Evolutionary conservation across 2,113 vertebrate species (phyloP), one percentile per base, ranked within the genome.

Genomic region (Orthonyx spaldingii): DNA sequence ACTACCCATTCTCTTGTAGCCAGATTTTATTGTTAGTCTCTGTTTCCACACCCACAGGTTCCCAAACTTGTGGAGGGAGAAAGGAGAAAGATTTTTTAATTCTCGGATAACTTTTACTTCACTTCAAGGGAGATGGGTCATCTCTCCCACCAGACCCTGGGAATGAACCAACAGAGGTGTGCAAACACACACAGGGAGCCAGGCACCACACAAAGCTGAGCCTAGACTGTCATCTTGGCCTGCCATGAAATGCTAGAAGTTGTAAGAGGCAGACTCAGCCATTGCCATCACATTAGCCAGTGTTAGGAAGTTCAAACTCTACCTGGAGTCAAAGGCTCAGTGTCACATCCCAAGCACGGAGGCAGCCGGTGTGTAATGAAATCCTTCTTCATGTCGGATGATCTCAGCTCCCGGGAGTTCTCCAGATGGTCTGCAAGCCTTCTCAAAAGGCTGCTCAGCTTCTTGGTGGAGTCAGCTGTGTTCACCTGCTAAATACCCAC

Each of bases 301-400:
- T 27, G 19, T 13, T 14, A 41, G 11, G 6, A 53, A 74, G 24
- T 27, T 57, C 24, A 37, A 35, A 63, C 11, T 32, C 32, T 88
- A 98, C 99, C 97, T 97, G 98, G 98, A 16, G 75, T 84, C 55
- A 93, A 74, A 15, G 97, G 21, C 23, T 96, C 97, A 24, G 96
- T 33, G 92, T 96, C 87, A 1, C 91, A 71, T 19, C 96, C 97
- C 72, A 71, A 32, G 89, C 93, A 98, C 0, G 99, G 99, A 1
- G 99, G 99, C 20, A 99, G 82, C 64, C 99, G 97, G 93, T 97
- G 98, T 52, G 13, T 91, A 75, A 99, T 95, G 76, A 99, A 99
- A 95, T 99, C 99, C 93, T 98, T 99, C 97, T 98, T 99, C 98
- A 99, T 98, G 84, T 98, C 98, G 2, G 97, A 95, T 10, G 98